Percentiles rank a stretch among this genome's conserved stretches.
Evolutionary conservation across 2,113 vertebrate genomes (phyloP).

Genomic region (Pleuronectes platessa): DNA sequence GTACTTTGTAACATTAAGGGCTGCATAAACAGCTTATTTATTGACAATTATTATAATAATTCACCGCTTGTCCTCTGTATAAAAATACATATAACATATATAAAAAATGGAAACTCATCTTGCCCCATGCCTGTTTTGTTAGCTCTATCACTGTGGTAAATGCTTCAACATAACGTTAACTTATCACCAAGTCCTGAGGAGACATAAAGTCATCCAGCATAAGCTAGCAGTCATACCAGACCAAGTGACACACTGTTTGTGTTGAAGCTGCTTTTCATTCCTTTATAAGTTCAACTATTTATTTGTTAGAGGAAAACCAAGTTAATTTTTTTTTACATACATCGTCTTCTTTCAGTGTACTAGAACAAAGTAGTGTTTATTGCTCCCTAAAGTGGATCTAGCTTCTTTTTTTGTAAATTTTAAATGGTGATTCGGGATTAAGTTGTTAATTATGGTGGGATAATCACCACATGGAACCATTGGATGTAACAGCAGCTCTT

Average conservation of each 20-base stretch:
- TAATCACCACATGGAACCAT: slow-evolving; percentile 29
- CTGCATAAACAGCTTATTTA: too few species aligned
- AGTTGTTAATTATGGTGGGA: slow-evolving; percentile 13
- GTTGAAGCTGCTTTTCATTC: neutral
- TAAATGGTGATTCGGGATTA: slow-evolving; percentile 7
- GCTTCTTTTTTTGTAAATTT: neutral
- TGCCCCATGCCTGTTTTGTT: too few species aligned
- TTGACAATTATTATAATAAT: too few species aligned
- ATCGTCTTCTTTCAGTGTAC: neutral
- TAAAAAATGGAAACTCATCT: too few species aligned
- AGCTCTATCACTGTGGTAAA: neutral
- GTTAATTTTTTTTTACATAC: neutral
- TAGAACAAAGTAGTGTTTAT: neutral
- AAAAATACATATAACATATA: too few species aligned
- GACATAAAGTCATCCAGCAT: neutral
- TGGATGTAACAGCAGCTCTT: slow-evolving; percentile 16
- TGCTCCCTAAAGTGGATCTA: neutral
- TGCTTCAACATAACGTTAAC: neutral
- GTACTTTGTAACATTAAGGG: too few species aligned
- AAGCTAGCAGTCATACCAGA: neutral
- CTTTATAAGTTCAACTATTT: neutral
- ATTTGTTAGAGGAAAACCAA: neutral
- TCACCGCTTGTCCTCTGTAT: too few species aligned
- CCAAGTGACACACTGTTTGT: neutral
- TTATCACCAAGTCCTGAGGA: too few species aligned